Evolutionary conservation across 2,888 invertebrate species (phyloP), one percentile per base, ranked within the genome.

Genomic region (Odontothrips loti): DNA sequence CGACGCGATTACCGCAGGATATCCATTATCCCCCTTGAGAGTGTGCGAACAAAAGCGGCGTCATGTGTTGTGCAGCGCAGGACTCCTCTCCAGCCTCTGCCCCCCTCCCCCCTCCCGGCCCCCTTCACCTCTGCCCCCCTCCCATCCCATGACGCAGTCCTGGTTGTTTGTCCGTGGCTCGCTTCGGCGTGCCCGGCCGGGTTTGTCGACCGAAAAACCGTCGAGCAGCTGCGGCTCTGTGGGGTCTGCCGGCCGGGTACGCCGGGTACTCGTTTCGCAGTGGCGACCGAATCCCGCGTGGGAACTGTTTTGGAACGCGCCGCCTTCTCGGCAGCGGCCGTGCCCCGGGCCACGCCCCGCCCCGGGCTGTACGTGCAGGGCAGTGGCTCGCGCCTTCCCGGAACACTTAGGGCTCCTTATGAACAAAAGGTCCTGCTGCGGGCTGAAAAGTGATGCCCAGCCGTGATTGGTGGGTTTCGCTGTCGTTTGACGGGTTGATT

Each of bases 1-100:
- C 58, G 58, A 6, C 58, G 58, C 58, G 58, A 58, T 58, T 58
- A 20, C 17, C 58, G 58, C 15, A 43, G 34, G 34, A 43, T 43
- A 43, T 43, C 34, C 34, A 43, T 43, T 43, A 43, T 43, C 51
- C 51, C 51, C 10, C 34, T 2, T 51, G 51, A 3, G 51, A 8
- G 12, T 47, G 47, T 79, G 47, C 23, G 68, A 58, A 80, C 12
- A 79, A 78, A 48, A 34, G 68, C 86, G 86, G 86, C 9, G n/a
- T n/a, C 20, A n/a, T 23, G n/a, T 68, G 68, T 68, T 12, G 27
- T 27, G 68, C 68, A 68, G 68, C 63, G 86, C 86, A 43, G 34
- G 34, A 86, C 85, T 85, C 86, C 87, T 86, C 88, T 89, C 88
- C 88, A 89, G 89, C 89, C 89, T 86, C 89, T 88, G 87, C 86